Percentiles rank a stretch among this genome's conserved stretches.
phyloP scores from a whole-genome alignment of 2,113 vertebrate species.

The Tympanuchus pallidicinctus region DNA sequence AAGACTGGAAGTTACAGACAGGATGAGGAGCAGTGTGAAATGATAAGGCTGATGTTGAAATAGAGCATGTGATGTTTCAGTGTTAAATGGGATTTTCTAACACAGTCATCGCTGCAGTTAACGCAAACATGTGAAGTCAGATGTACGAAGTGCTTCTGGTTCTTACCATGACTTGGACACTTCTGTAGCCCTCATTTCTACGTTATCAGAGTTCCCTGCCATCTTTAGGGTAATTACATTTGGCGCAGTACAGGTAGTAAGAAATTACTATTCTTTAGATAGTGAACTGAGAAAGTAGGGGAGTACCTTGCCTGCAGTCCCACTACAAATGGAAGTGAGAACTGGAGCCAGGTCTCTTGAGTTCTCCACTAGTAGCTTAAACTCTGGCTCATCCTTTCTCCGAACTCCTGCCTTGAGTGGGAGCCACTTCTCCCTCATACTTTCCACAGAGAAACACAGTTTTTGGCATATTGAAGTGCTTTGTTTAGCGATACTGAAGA shows the following conservation, averaged over 20 bases:
- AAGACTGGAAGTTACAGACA: not conserved
- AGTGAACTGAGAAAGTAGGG: not conserved
- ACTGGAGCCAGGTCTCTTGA: not conserved
- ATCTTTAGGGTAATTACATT: not conserved
- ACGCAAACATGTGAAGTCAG: not conserved
- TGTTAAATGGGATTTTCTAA: not conserved
- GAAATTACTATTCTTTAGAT: not conserved
- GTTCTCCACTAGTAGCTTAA: not conserved
- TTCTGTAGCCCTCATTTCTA: not conserved
- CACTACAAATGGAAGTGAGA: not conserved
- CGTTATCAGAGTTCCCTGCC: not conserved
- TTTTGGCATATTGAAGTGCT: not conserved
- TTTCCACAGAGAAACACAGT: not conserved
- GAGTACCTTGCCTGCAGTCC: not conserved
- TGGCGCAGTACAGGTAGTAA: not conserved
- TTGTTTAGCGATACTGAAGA: not conserved
- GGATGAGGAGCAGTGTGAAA: conserved; percentile 15
- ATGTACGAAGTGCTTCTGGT: not conserved
- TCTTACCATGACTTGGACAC: not conserved
- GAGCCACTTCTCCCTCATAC: conserved; percentile 12
- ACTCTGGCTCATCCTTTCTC: conserved; percentile 4
- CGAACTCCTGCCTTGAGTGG: not conserved
- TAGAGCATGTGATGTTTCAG: conserved; percentile 2
- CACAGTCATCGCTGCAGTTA: not conserved
- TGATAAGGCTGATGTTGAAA: conserved; percentile 53